Evolutionary conservation across 2,113 vertebrate species (phyloP), one percentile per base, ranked within the genome.

Genomic region (Rhinolophus ferrumequinum): DNA sequence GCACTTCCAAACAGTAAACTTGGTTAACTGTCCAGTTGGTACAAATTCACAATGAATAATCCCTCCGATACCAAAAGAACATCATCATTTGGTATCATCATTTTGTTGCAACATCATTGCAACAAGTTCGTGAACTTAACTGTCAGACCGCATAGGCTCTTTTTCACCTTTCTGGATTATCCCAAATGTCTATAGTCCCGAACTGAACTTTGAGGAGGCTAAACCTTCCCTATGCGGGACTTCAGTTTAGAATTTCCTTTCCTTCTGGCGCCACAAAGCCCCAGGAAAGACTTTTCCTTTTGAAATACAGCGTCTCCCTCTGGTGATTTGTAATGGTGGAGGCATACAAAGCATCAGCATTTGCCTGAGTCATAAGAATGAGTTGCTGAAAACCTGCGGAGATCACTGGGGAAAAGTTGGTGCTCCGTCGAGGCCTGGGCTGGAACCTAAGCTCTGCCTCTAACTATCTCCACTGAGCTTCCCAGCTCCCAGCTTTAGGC

Each of bases 171-270:
- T 35, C 70, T 41, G 50, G n/a, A 50, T 56, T 33, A 80, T n/a
- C 22, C 38, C 50, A 4, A 9, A 10, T 21, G 18, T 80, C 26
- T 82, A 69, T 82, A 93, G 93, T 16, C 8, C 52, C 77, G 75
- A 18, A 22, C 10, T n/a, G 19, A 76, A 70, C 8, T 69, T 85
- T 64, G 30, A 88, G 73, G 38, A 93, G 24, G 6, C 19, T 14
- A 47, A 81, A 52, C 16, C 35, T 89, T 67, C 24, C 28, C 33
- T 67, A 9, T 6, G 14, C 41, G 44, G 35, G 15, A 38, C 58
- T 93, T 89, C 19, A 16, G 2, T 93, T 79, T 80, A 77, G 47
- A 73, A 91, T 58, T 26, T 50, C 76, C 62, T 83, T 96, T 79
- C 60, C 54, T 73, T 70, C 11, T 70, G n/a, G 38, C n/a, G 84